Evolutionary conservation across 2,797 vertebrate species (phyloP), one percentile per base, ranked within the genome.

Genomic region (Xyrichtys novacula): DNA sequence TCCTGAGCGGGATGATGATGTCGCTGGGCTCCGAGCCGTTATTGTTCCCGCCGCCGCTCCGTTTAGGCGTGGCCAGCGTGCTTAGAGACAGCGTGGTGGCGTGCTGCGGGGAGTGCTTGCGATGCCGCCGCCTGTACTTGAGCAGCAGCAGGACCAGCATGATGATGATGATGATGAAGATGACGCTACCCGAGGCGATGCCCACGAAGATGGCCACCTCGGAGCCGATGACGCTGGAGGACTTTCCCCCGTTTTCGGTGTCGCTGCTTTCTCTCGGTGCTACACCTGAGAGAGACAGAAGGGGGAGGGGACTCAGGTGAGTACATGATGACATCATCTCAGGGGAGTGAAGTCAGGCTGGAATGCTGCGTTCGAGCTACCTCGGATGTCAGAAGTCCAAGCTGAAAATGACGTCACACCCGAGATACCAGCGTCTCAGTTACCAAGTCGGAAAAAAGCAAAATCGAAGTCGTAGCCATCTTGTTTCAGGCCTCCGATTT

Each of bases 1-100:
- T 98, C 96, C 97, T 95, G 90, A 99, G 91, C 59, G 98, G 98
- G 94, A 99, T 99, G 93, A 99, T 98, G 95, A 99, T 97, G 96
- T 99, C 97, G 80, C 97, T 99, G 89, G 97, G 98, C 92, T 99
- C 97, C 2, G 97, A 98, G 93, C 97, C 97, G 54, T 96, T 98
- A 92, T 96, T 97, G 95, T 96, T 96, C 74, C 96, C 96, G 23
- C 90, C 67, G 2, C 91, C 88, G 48, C 96, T 89, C 57, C 98
- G 94, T 76, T 99, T 99, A 71, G 98, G 98, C 29, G 97, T 98
- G 92, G 97, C 97, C 94, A 98, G 92, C 0, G 97, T 98, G 95
- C 98, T 98, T 65, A 99, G 96, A 10, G 98, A 99, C 66, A 99
- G 93, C 39, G 97, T 95, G 84, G 97, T 88, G 0, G 96, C 94